Base-by-base conservation (phyloP, 2,888 invertebrate species). In the Polia nebulosa region DNA sequence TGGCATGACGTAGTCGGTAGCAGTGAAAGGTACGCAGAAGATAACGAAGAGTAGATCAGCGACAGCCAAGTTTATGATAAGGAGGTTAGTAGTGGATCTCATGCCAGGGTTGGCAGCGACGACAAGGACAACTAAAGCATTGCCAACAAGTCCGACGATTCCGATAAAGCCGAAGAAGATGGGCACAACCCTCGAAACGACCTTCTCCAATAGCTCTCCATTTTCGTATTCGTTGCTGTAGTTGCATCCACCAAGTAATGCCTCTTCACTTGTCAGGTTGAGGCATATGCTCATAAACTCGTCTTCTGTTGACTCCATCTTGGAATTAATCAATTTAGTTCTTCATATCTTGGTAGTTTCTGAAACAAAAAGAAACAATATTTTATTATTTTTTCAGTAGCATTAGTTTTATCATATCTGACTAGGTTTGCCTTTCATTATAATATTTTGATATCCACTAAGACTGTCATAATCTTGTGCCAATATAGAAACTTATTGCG, bases 1-100 rank as follows among this genome's bases (percentile, higher is more conserved):
- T 8, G 98, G 97, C 88, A 98, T 95, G 0, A 98, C 98, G 90
- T 99, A 99, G 87, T 98, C 98, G 20, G 98, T 97, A 1, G 98
- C 99, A 1, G 99, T 99, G 92, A 99, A 99, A 0, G 99, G 99
- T 22, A 99, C 98, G 93, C 99, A 99, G 93, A 99, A 98, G 61
- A 98, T 97, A 49, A 99, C 98, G 92, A 99, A 99, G 34, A 98
- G 96, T 34, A 99, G 95, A 91, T 99, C 99, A 44, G 99, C 99
- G 32, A 98, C 96, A 4, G 99, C 99, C 74, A 99, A 94, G 90
- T 98, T 99, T 73, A 99, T 98, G 84, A 99, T 99, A 34, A 99
- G 96, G 51, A 99, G 96, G 91, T 99, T 99, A 56, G 99, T 99
- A 8, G 99, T 99, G 41, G 98, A 98, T 84, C 99, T 96, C 99